phyloP scores from a whole-genome alignment of 2,113 vertebrate genomes.

The Cisticola juncidis region DNA sequence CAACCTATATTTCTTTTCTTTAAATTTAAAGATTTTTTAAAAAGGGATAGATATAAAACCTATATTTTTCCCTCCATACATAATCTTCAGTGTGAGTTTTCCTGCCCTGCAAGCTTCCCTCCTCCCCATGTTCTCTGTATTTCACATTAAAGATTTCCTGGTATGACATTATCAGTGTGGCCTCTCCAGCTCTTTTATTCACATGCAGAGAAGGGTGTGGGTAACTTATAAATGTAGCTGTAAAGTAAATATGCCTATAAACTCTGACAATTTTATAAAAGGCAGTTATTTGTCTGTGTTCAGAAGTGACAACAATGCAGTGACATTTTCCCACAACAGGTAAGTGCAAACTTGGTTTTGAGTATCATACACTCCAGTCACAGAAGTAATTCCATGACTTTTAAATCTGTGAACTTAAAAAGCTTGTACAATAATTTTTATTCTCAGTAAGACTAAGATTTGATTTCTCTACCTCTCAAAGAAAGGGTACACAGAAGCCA shows the following conservation, averaged over 20 bases:
- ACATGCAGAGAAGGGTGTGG: conserved; percentile 33
- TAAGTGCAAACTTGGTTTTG: neutral
- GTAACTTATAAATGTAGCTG: conserved; percentile 40
- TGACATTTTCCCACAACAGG: neutral
- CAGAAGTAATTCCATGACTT: neutral
- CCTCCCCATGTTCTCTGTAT: neutral
- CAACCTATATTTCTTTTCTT: neutral
- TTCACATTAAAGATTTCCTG: conserved; percentile 49
- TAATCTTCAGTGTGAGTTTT: neutral
- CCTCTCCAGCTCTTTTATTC: conserved; percentile 37
- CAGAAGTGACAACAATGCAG: conserved; percentile 2
- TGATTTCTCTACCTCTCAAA: neutral
- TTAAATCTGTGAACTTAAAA: neutral
- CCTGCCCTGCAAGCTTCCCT: neutral
- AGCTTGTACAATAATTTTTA: neutral
- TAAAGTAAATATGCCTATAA: conserved; percentile 50
- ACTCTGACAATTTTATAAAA: conserved; percentile 19
- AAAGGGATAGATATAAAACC: neutral
- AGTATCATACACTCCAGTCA: neutral
- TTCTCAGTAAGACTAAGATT: neutral
- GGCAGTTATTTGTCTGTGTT: conserved; percentile 16
- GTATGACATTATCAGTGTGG: conserved; percentile 39
- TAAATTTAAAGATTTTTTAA: neutral
- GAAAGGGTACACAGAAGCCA: neutral
- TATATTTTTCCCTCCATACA: neutral